phyloP scores from a whole-genome alignment of 2,797 vertebrate species.

The Manis crassicaudata region DNA sequence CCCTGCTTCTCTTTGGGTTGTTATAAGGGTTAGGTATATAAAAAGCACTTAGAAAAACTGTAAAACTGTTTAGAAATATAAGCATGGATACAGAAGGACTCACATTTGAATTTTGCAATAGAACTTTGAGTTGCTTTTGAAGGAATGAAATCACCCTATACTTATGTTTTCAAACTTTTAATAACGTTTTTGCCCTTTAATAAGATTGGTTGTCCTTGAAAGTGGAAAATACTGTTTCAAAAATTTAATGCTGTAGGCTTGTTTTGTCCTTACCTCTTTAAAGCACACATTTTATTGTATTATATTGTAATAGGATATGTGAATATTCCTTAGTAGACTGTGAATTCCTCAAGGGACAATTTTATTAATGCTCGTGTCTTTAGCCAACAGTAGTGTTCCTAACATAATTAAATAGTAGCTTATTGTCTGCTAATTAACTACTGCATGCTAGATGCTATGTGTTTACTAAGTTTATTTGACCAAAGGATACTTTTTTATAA shows the following conservation, averaged over 20 bases:
- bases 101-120: not conserved
- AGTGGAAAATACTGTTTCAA: conserved; percentile 53
- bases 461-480: conserved; percentile 21
- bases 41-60: conserved; percentile 15
- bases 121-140: conserved; percentile 10
- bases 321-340: not conserved
- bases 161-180: conserved; percentile 18
- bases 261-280: conserved; percentile 37
- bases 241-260: conserved; percentile 16
- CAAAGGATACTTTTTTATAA: conserved; percentile 14
- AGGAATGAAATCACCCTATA: not conserved
- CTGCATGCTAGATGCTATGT: not conserved
- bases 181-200: conserved; percentile 10
- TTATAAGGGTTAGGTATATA: not conserved
- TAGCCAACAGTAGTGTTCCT: not conserved
- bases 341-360: not conserved
- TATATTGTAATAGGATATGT: not conserved
- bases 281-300: not conserved
- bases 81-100: not conserved
- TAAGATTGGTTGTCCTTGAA: conserved; percentile 24
- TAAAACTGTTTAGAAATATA: conserved; percentile 24
- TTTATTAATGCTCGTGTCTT: conserved; percentile 16
- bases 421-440: not conserved
- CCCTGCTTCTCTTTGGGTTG: conserved; percentile 7
- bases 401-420: conserved; percentile 6